Evolutionary conservation across 2,888 invertebrate species (phyloP).

Genomic region (Sthenelais limicola): DNA sequence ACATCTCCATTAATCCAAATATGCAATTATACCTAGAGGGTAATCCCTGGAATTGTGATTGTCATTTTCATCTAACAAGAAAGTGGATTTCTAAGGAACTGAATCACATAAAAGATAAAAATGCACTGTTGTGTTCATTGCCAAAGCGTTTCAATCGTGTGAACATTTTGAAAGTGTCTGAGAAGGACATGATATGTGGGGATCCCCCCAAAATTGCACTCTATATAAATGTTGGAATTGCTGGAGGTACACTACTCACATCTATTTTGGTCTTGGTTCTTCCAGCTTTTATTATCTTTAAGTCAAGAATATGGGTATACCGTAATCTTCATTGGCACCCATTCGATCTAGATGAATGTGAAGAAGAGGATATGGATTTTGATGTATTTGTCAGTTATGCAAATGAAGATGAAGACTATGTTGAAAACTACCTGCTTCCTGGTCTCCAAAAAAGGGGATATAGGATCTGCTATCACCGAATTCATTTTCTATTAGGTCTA

Average conservation of each 20-base stretch:
- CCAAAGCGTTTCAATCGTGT: no score
- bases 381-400: conserved; percentile 57
- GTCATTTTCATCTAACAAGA: background rate
- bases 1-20: background rate
- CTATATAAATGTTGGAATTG: no score
- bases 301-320: conserved; percentile 44
- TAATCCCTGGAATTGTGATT: conserved; percentile 21
- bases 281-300: no score
- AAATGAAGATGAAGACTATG: conserved; percentile 36
- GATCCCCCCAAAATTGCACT: no score
- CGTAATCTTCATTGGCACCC: conserved; percentile 41
- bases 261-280: no score
- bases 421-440: conserved; percentile 10
- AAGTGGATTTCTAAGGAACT: background rate
- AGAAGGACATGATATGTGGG: no score
- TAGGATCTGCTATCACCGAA: conserved; percentile 52
- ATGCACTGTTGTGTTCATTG: no score
- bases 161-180: background rate
- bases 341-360: conserved; percentile 47
- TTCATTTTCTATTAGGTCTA: conserved; percentile 54
- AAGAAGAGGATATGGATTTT: conserved; percentile 47
- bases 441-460: conserved; percentile 50
- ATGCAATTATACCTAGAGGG: background rate
- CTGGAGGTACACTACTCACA: no score
- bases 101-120: background rate